Evolutionary conservation across 2,888 invertebrate genomes (phyloP), one percentile per base, ranked within the genome.

Genomic region (Acrocera orbiculus): DNA sequence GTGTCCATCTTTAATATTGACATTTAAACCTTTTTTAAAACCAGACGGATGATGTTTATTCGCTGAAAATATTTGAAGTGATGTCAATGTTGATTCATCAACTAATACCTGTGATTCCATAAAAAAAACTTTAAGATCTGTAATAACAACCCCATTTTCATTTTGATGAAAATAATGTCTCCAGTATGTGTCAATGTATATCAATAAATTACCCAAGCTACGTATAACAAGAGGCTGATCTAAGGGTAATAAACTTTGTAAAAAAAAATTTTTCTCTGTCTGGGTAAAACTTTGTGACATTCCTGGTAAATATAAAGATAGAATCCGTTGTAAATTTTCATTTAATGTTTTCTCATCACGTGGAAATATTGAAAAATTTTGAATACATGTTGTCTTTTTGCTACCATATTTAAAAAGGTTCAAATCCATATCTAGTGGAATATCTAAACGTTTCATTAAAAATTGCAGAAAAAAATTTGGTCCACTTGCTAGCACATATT

Each of bases 61-160:
- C n/a, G n/a, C n/a, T 28, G 69, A 63, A 47, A 80, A 74, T 37
- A 82, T 71, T 49, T 76, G 71, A 23, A 82, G 51, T 2, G 72
- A 70, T 41, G 64, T 64, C 46, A 69, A 71, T 2, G 70, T 67
- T 17, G 66, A 64, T 16, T 66, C 62, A 51, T 73, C 73, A 16
- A 76, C 57, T 44, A 66, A 62, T 11, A 76, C 65, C 30, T 69
- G 53, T 43, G 70, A 62, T 35, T 65, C 58, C 39, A 73, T 72
- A 45, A 23, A 54, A 46, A 32, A 27, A 34, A 46, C 36, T 11
- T 36, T 38, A 1, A 46, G 15, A 29, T 44, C 38, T 4, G 41
- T 39, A 9, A 44, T 31, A 1, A 40, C 32, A n/a, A 38, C 36
- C 10, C 36, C 34, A 10, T 30, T 16, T 7, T 35, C 36, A n/a